A percentile compares a stretch with the other conserved stretches of the same genome.
Evolutionary conservation across 2,888 invertebrate species (phyloP).

Genomic region (Congeria kusceri): DNA sequence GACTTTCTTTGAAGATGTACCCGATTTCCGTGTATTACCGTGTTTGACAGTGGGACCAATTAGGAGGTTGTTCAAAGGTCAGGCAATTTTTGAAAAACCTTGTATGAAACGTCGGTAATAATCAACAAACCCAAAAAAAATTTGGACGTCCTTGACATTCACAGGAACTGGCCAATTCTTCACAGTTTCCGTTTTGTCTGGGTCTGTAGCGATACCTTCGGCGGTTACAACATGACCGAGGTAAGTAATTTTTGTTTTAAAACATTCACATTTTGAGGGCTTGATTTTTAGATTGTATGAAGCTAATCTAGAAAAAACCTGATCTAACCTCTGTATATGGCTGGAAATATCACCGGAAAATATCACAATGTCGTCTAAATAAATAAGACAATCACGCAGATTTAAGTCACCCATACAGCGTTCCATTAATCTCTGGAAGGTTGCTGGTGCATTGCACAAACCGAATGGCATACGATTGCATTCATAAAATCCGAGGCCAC

Average conservation of each 20-base stretch:
- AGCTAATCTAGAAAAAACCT: slow-evolving; percentile 19
- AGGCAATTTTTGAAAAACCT: slow-evolving; percentile 5
- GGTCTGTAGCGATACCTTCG: slow-evolving; percentile 7
- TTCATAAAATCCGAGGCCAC: no score
- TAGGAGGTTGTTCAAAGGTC: slow-evolving; percentile 25
- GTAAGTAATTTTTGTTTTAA: slow-evolving; percentile 5
- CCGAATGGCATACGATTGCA: no score
- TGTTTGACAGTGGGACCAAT: slow-evolving; percentile 20
- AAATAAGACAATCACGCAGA: neutral
- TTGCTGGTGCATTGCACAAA: no score
- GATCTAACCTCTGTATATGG: slow-evolving; percentile 8
- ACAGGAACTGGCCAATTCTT: slow-evolving; percentile 20
- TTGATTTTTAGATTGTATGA: slow-evolving; percentile 4
- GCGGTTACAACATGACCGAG: slow-evolving; percentile 13
- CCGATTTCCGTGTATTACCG: neutral
- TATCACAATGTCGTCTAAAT: neutral
- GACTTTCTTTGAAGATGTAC: neutral
- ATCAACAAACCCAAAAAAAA: slow-evolving; percentile 15
- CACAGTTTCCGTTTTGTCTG: slow-evolving; percentile 3
- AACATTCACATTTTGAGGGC: slow-evolving; percentile 10
- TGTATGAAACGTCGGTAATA: slow-evolving; percentile 22
- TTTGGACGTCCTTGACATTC: slow-evolving; percentile 13
- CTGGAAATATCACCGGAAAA: neutral
- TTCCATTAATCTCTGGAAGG: neutral
- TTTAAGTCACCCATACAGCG: neutral